phyloP scores from a whole-genome alignment of 2,888 invertebrate species.

The Scaeva pyrastri region DNA sequence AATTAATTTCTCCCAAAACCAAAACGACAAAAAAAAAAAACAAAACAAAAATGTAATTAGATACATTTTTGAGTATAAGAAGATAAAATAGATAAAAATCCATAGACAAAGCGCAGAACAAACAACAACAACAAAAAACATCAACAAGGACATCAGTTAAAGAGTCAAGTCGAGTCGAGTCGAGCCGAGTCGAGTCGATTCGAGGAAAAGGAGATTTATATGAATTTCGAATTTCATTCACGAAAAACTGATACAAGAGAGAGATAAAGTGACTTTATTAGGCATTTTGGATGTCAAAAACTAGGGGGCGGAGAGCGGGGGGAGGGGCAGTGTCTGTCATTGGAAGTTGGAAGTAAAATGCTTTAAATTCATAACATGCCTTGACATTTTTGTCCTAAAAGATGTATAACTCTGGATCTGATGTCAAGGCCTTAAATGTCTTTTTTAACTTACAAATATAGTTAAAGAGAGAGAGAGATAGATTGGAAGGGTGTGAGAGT shows the following conservation, averaged over 20 bases:
- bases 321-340: background rate
- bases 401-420: background rate
- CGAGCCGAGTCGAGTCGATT: no score
- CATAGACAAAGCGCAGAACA: conserved; percentile 1
- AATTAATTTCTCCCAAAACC: conserved; percentile 51
- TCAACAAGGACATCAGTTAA: background rate
- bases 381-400: conserved; percentile 44
- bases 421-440: conserved; percentile 10
- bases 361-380: conserved; percentile 64
- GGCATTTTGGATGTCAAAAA: conserved; percentile 42
- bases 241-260: conserved; percentile 63
- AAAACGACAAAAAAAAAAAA: conserved; percentile 1
- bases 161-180: no score
- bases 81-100: conserved; percentile 7
- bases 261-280: conserved; percentile 63
- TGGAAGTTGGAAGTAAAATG: background rate
- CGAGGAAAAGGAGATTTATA: background rate
- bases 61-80: conserved; percentile 53
- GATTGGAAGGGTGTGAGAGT: background rate
- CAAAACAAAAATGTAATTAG: conserved; percentile 62
- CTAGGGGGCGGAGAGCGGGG: no score
- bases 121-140: background rate
- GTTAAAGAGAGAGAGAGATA: background rate
- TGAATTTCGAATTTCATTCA: conserved; percentile 59
- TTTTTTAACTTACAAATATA: background rate